A percentile compares a stretch with the other conserved stretches of the same genome.
phyloP scores from a whole-genome alignment of 2,888 invertebrate species.

The Proisotoma minuta region DNA sequence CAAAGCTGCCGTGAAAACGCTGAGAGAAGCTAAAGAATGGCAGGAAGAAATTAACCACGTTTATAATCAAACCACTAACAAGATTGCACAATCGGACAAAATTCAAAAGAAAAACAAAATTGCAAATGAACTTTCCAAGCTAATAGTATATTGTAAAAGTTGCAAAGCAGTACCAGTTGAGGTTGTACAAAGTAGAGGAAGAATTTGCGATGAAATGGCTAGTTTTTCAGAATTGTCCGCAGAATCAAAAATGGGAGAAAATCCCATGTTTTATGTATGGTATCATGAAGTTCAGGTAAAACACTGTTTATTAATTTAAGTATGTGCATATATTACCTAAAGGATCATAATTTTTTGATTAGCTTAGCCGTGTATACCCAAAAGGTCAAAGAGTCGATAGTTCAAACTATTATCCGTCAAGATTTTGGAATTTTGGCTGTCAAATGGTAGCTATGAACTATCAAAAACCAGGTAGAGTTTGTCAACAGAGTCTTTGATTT shows the following conservation, averaged over 20 bases:
- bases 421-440: slow-evolving; percentile 91
- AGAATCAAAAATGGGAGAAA: slow-evolving; percentile 73
- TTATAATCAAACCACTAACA: neutral
- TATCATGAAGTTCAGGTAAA: slow-evolving; percentile 62
- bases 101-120: slow-evolving; percentile 84
- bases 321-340: neutral
- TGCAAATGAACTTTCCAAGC: slow-evolving; percentile 93
- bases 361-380: slow-evolving; percentile 86
- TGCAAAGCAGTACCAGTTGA: slow-evolving; percentile 63
- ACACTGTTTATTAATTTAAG: slow-evolving; percentile 3
- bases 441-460: slow-evolving; percentile 98
- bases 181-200: slow-evolving; percentile 64
- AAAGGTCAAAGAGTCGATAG: slow-evolving; percentile 83
- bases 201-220: slow-evolving; percentile 88
- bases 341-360: slow-evolving; percentile 50
- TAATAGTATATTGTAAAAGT: slow-evolving; percentile 91
- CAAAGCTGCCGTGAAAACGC: slow-evolving; percentile 70
- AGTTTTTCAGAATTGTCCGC: slow-evolving; percentile 95
- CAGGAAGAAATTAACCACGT: slow-evolving; percentile 62
- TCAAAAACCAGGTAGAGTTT: slow-evolving; percentile 66
- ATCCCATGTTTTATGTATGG: slow-evolving; percentile 68
- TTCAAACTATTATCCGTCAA: slow-evolving; percentile 90
- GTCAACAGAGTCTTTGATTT: neutral
- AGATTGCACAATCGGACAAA: slow-evolving; percentile 51
- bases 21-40: slow-evolving; percentile 82